Conservation (phyloP, 2,888 invertebrate genomes). For the Adelognathus sp. region DNA sequence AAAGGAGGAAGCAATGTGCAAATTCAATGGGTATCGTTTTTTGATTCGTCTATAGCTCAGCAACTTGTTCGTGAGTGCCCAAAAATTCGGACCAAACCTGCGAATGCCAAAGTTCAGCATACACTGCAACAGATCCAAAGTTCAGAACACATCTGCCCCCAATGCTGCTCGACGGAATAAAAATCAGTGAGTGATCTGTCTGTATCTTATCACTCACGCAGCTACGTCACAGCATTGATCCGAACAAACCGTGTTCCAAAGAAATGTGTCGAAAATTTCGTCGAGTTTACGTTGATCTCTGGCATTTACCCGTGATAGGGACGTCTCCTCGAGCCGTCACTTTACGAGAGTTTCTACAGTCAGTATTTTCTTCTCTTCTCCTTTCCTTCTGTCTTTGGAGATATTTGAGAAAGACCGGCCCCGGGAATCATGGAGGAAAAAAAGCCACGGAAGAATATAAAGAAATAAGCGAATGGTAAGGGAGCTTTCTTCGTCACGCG, state of each 20-base stretch:
- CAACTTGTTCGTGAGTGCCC: too few species aligned
- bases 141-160: too few species aligned
- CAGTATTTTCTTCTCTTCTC: background rate
- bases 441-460: background rate
- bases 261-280: background rate
- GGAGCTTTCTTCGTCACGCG: conserved; percentile 59
- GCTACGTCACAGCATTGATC: background rate
- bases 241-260: background rate
- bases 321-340: background rate
- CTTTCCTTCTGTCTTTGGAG: background rate
- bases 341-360: background rate
- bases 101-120: too few species aligned
- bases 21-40: too few species aligned
- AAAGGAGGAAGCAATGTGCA: too few species aligned
- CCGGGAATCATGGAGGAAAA: background rate
- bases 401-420: background rate
- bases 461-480: background rate
- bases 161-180: too few species aligned
- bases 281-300: background rate
- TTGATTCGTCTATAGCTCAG: too few species aligned
- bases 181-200: too few species aligned
- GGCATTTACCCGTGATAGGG: background rate
- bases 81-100: too few species aligned
- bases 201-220: too few species aligned
- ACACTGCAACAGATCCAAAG: too few species aligned